phyloP scores from a whole-genome alignment of 2,888 invertebrate genomes.

The Xanthorhoe spadicearia region DNA sequence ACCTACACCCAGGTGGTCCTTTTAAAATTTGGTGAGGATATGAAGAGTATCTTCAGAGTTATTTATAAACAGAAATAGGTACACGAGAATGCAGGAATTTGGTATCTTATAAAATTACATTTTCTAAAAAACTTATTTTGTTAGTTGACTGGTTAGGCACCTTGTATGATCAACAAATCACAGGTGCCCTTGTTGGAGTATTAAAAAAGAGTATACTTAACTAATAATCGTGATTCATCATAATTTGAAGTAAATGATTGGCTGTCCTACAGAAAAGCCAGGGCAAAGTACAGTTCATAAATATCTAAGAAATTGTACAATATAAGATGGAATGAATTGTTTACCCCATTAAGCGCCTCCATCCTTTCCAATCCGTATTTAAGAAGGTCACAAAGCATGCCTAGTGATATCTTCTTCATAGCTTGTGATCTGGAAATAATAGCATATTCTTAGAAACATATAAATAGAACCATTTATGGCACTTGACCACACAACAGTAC shows the following conservation, averaged over 20 bases:
- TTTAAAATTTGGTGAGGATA: no score
- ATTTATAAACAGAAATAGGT: no score
- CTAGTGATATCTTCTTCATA: constrained; percentile 89
- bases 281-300: background rate
- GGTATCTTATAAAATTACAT: no score
- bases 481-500: background rate
- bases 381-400: constrained; percentile 91
- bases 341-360: constrained; percentile 92
- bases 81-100: no score
- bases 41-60: no score
- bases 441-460: constrained; percentile 1
- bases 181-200: no score
- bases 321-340: constrained; percentile 12
- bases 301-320: background rate
- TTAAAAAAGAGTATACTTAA: background rate
- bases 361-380: constrained; percentile 92
- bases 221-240: no score
- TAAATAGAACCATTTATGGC: background rate
- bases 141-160: no score
- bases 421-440: constrained; percentile 84
- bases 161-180: no score
- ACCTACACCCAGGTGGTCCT: no score
- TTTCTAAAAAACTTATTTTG: no score
- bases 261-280: background rate
- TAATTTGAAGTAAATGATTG: background rate